Conservation (phyloP, 2,113 vertebrate species). For the Cettia cetti region DNA sequence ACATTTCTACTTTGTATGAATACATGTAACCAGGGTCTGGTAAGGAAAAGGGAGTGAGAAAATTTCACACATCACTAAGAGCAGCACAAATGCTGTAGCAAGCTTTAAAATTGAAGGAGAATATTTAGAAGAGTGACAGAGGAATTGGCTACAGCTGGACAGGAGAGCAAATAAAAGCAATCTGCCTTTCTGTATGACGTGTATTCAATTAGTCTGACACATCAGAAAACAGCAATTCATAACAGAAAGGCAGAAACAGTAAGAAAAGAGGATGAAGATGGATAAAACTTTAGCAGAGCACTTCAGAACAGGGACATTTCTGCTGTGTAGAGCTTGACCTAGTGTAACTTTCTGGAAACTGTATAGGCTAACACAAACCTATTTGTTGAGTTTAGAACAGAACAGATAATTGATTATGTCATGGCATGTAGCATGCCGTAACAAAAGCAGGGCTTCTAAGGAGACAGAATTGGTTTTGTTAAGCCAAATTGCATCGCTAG, state of each 20-base stretch:
- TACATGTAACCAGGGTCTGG: background rate
- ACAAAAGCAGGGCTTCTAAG: background rate
- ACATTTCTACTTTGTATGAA: background rate
- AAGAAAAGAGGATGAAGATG: background rate
- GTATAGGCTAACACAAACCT: background rate
- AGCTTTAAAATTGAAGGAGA: background rate
- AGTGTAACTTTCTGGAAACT: background rate
- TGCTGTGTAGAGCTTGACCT: background rate
- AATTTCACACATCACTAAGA: background rate
- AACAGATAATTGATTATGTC: background rate
- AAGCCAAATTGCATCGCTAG: background rate
- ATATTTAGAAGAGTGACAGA: background rate
- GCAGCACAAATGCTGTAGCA: background rate
- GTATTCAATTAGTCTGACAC: background rate
- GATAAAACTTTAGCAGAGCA: background rate
- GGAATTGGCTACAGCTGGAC: background rate
- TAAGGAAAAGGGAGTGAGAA: background rate
- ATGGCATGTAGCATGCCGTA: background rate
- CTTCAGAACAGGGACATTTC: background rate
- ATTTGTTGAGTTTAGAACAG: background rate
- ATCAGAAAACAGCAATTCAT: background rate
- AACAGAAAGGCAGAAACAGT: background rate
- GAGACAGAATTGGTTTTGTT: background rate
- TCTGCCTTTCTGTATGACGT: background rate
- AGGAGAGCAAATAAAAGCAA: background rate